Conservation (phyloP, 2,113 vertebrate species). For the Peromyscus leucopus region DNA sequence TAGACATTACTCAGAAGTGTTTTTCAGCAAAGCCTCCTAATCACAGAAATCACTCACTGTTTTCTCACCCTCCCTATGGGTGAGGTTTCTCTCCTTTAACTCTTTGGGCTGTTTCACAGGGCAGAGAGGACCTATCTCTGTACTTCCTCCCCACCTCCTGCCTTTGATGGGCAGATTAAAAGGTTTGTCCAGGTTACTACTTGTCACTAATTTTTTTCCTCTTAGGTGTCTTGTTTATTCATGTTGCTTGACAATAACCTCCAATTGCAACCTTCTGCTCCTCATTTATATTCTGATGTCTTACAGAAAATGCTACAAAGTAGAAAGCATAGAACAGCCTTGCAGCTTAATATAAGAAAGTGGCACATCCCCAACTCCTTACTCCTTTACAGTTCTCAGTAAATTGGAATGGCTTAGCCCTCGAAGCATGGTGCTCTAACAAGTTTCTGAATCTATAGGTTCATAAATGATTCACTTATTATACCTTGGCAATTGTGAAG, state of each 20-base stretch:
- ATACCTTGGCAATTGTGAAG: neutral
- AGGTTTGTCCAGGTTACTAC: neutral
- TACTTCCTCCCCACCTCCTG: neutral
- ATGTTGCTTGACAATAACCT: neutral
- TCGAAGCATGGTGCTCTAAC: neutral
- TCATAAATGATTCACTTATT: neutral
- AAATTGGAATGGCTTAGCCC: neutral
- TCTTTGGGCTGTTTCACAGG: neutral
- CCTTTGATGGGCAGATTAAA: neutral
- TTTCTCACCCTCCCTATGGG: neutral
- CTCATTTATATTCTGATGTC: slow-evolving; percentile 15
- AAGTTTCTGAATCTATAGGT: neutral
- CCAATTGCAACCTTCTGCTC: neutral
- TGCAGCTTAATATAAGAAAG: neutral
- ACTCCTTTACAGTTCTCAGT: neutral
- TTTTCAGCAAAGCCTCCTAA: slow-evolving; percentile 36
- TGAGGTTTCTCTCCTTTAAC: slow-evolving; percentile 20
- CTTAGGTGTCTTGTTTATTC: slow-evolving; percentile 10
- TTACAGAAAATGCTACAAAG: neutral
- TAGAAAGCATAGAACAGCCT: neutral
- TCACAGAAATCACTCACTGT: neutral
- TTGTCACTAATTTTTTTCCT: neutral
- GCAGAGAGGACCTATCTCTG: neutral
- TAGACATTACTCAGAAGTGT: neutral
- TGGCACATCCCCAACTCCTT: neutral